A percentile compares a stretch with the other conserved stretches of the same genome.
These are phyloP conservation scores for Diprion similis DNA, from an alignment of 1,140 invertebrate species.

Conservation along the genomic window DNA sequence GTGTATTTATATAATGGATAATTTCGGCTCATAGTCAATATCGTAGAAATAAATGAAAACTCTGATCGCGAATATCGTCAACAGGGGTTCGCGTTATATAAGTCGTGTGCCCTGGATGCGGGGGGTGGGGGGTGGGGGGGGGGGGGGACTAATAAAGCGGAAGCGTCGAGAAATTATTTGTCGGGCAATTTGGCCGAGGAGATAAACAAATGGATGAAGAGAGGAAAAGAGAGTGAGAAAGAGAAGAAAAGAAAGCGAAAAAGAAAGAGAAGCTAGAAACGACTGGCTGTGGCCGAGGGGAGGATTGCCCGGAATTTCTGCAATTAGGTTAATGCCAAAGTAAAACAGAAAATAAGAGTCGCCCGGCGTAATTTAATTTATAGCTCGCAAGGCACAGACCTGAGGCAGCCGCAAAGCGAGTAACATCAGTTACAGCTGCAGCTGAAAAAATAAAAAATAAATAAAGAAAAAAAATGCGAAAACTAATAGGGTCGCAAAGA, in stretches of 20 bases:
- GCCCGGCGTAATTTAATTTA: not conserved
- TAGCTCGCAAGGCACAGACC: not conserved
- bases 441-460: not conserved
- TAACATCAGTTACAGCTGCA: not conserved
- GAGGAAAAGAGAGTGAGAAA: no score
- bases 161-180: no score
- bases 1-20: no score
- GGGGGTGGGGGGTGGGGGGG: no score
- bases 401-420: not conserved
- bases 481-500: not conserved
- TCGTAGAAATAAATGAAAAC: not conserved
- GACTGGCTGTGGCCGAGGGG: not conserved
- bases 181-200: no score
- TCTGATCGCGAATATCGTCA: no score
- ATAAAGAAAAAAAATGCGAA: not conserved
- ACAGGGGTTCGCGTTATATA: no score
- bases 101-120: no score
- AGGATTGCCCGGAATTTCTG: not conserved
- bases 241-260: no score
- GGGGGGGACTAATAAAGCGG: no score
- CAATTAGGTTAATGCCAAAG: constrained; percentile 7
- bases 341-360: constrained; percentile 1
- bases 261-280: no score
- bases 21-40: not conserved
- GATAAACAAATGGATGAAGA: no score